These are phyloP conservation scores for Balanococcus diminutus DNA, from an alignment of 2,888 invertebrate species.

Conservation along the genomic window DNA sequence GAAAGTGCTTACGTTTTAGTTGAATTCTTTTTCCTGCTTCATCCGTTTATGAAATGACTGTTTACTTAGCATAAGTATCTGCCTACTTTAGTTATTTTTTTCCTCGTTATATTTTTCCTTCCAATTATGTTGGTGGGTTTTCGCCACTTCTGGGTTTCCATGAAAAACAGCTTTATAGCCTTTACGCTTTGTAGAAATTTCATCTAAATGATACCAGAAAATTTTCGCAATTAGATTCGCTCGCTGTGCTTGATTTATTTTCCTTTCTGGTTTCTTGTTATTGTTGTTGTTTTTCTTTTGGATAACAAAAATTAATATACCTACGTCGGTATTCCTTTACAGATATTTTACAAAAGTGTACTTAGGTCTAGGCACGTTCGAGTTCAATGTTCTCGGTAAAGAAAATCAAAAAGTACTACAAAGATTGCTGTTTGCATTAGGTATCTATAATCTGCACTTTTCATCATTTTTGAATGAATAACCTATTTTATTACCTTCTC, in stretches of 20 bases:
- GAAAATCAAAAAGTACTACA: too few relatives aligned
- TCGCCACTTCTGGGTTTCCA: neutral
- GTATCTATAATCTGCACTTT: too few relatives aligned
- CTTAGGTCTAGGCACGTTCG: too few relatives aligned
- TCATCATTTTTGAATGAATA: too few relatives aligned
- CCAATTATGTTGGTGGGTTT: neutral
- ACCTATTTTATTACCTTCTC: too few relatives aligned
- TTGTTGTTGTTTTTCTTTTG: neutral
- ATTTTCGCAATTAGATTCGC: neutral
- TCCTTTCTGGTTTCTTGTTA: neutral
- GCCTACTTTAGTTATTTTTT: neutral
- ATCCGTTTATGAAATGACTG: neutral
- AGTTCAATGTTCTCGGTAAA: too few relatives aligned
- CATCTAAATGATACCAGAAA: neutral
- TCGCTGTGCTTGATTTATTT: neutral
- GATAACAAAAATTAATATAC: neutral
- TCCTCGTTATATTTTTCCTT: neutral
- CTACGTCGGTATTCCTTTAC: too few relatives aligned
- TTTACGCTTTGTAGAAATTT: neutral
- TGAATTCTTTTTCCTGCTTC: neutral
- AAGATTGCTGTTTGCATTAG: too few relatives aligned
- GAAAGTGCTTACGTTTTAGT: neutral
- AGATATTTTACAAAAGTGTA: too few relatives aligned
- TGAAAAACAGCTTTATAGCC: neutral
- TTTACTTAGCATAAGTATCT: neutral